Evolutionary conservation across 2,888 invertebrate species (phyloP).

Genomic region (Operophtera brumata): DNA sequence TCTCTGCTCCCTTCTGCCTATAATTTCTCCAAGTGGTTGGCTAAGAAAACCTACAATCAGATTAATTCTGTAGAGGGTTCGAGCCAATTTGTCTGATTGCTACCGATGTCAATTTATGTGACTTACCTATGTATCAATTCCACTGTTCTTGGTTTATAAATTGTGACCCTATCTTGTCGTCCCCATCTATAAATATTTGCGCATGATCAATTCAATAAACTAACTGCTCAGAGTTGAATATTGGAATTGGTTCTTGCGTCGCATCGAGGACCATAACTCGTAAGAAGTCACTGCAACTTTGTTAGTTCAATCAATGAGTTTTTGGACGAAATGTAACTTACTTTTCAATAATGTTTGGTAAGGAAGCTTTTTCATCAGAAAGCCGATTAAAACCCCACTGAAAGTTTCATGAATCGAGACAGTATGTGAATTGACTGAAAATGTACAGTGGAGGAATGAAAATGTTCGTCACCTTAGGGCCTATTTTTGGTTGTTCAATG

Average conservation of each 20-base stretch:
- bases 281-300: constrained; percentile 12
- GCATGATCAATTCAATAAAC: constrained; percentile 78
- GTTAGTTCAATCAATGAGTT: constrained; percentile 1
- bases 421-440: too few species aligned
- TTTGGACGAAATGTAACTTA: background rate
- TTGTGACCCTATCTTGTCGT: constrained; percentile 74
- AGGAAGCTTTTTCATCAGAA: too few species aligned
- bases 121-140: constrained; percentile 66
- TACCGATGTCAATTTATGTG: constrained; percentile 73
- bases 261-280: constrained; percentile 21
- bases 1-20: constrained; percentile 42
- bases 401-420: too few species aligned
- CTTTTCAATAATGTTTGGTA: too few species aligned
- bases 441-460: too few species aligned
- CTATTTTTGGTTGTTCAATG: too few species aligned
- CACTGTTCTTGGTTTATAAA: constrained; percentile 65
- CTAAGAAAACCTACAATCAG: constrained; percentile 77
- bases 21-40: constrained; percentile 67
- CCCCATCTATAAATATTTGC: constrained; percentile 80
- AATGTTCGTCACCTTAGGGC: too few species aligned
- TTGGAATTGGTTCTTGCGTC: constrained; percentile 37
- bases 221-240: constrained; percentile 58
- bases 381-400: too few species aligned
- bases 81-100: constrained; percentile 82
- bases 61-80: constrained; percentile 77